phyloP scores from a whole-genome alignment of 2,113 vertebrate genomes.

The Podarcis raffonei region DNA sequence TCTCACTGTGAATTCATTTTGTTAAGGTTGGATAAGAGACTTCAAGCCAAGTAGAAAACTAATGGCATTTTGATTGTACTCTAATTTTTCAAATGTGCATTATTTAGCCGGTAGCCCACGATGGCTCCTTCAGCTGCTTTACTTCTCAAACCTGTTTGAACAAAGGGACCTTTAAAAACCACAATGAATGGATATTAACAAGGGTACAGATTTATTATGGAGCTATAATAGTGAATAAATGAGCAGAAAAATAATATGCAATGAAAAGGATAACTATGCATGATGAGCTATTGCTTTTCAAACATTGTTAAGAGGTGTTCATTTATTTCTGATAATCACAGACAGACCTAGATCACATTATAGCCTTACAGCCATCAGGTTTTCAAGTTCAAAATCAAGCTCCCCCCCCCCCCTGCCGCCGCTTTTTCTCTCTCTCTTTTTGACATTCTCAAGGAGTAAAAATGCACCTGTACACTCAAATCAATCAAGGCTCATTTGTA shows the following conservation, averaged over 20 bases:
- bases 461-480: constrained; percentile 1
- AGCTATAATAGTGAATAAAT: not conserved
- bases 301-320: not conserved
- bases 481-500: not conserved
- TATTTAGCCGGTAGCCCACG: not conserved
- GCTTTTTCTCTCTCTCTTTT: not conserved
- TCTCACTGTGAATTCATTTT: not conserved
- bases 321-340: constrained; percentile 7
- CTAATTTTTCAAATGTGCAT: constrained; percentile 3
- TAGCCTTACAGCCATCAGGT: not conserved
- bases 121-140: not conserved
- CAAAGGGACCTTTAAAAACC: not conserved
- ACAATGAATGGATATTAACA: constrained; percentile 11
- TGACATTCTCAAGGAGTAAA: not conserved
- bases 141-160: not conserved
- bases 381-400: not conserved
- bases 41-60: constrained; percentile 11
- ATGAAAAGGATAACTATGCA: not conserved
- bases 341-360: not conserved
- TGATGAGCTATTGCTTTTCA: not conserved
- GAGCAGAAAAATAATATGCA: constrained; percentile 17
- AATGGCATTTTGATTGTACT: not conserved
- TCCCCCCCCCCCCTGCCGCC: not conserved
- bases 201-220: not conserved
- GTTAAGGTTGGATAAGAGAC: not conserved